Evolutionary conservation across 2,888 invertebrate species (phyloP).

Genomic region (Drosophila nigricruria): DNA sequence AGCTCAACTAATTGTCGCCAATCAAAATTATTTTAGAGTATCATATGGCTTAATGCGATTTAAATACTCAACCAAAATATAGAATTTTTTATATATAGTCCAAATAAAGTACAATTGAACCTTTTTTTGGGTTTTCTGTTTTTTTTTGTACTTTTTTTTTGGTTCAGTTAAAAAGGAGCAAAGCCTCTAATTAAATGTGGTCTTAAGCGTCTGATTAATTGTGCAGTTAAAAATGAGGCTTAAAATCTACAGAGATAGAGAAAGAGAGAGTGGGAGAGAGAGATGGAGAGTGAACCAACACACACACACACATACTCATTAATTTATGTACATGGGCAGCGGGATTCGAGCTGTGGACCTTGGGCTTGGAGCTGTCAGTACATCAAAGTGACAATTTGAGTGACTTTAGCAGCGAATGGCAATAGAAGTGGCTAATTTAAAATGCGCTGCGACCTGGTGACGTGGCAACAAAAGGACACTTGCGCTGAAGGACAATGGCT

Average conservation of each 20-base stretch:
- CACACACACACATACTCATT: constrained; percentile 38
- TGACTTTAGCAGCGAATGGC: constrained; percentile 66
- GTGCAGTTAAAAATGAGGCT: constrained; percentile 62
- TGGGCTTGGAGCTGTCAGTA: constrained; percentile 52
- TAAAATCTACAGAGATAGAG: constrained; percentile 53
- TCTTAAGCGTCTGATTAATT: constrained; percentile 72
- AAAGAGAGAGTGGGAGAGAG: background rate
- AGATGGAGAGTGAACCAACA: constrained; percentile 27
- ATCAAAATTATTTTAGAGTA: background rate
- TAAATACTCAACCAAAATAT: constrained; percentile 5
- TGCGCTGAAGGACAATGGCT: constrained; percentile 71
- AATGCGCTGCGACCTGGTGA: constrained; percentile 59
- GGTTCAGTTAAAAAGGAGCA: constrained; percentile 36
- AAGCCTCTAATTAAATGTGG: constrained; percentile 72
- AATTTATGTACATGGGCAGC: constrained; percentile 39
- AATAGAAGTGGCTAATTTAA: constrained; percentile 70
- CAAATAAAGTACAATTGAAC: constrained; percentile 1
- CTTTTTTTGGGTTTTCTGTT: constrained; percentile 9
- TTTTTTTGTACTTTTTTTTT: constrained; percentile 4
- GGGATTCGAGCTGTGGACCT: constrained; percentile 19
- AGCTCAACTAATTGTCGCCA: background rate
- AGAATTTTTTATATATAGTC: background rate
- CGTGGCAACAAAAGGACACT: constrained; percentile 73
- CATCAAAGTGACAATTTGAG: constrained; percentile 80
- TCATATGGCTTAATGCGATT: background rate